Base-by-base conservation (phyloP, 2,113 vertebrate species). In the Hippolais icterina region DNA sequence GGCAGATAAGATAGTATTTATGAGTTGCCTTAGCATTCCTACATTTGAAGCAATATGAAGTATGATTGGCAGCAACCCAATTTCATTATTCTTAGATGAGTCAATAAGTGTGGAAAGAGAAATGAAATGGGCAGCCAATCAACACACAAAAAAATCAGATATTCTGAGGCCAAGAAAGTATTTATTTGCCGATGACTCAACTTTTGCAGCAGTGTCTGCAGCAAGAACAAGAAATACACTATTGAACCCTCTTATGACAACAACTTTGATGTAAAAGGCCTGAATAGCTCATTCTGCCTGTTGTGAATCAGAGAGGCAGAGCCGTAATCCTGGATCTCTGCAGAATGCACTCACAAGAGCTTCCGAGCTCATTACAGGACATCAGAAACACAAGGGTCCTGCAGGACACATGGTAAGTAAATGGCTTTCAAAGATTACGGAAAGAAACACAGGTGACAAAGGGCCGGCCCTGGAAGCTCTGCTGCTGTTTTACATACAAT, bases 171-270 rank as follows among this genome's bases (percentile, higher is more conserved):
- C 80, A 89, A 89, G 69, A 56, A 92, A 94, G 86, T 71, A 90
- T 96, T 96, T 88, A 78, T 89, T 90, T 53, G 69, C 64, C 76
- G 86, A 79, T 94, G 96, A 97, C 83, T 96, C 79, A 93, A 86
- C 89, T 95, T 93, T 15, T 66, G 47, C 76, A 90, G 76, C 79
- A 66, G 39, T 4, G 35, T 47, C 53, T 66, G 68, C 42, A 83
- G 74, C 82, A 92, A 83, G 92, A 95, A 87, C 90, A 79, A 93
- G 92, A 94, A 96, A 94, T 92, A 88, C 7, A 91, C 56, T 90
- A 16, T 56, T 93, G 94, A 94, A 90, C 60, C 29, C 83, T 92
- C 76, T 79, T 78, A 60, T 4, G 60, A 93, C 56, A 84, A 72
- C 17, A 85, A 50, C 83, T 89, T 89, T 71, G 68, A 96, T 88